phyloP scores from a whole-genome alignment of 1,140 invertebrate species.

The Drosophila funebris region DNA sequence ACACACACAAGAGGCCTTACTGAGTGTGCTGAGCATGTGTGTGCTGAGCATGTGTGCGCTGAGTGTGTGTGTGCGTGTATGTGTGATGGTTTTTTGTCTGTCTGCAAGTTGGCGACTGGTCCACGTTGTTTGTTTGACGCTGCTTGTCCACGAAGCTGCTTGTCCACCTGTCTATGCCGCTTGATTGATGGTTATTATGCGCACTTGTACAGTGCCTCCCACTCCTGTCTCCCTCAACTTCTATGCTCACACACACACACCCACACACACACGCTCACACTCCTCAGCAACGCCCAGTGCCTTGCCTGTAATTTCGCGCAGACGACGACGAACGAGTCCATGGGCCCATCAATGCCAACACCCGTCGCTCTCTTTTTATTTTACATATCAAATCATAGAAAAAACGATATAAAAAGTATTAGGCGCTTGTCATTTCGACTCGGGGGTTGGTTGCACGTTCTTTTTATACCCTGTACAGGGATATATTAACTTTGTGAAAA shows the following conservation, averaged over 20 bases:
- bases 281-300: slow-evolving; percentile 1
- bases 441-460: slow-evolving; percentile 10
- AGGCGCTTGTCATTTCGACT: slow-evolving; percentile 44
- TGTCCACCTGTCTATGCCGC: slow-evolving; percentile 82
- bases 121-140: slow-evolving; percentile 67
- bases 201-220: slow-evolving; percentile 67
- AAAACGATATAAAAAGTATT: slow-evolving; percentile 56
- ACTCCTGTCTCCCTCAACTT: not conserved
- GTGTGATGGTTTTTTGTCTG: slow-evolving; percentile 50
- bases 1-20: not conserved
- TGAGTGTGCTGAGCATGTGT: no score
- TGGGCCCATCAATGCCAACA: slow-evolving; percentile 75
- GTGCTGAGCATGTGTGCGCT: not conserved
- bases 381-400: slow-evolving; percentile 65
- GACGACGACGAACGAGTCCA: slow-evolving; percentile 37
- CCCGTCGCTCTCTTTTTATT: slow-evolving; percentile 63
- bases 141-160: slow-evolving; percentile 52
- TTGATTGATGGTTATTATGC: slow-evolving; percentile 83
- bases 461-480: no score
- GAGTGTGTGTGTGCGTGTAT: slow-evolving; percentile 1
- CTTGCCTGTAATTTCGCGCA: slow-evolving; percentile 64
- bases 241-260: not conserved
- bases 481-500: no score
- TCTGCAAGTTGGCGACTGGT: slow-evolving; percentile 76
- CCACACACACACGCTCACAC: not conserved